phyloP scores from a whole-genome alignment of 2,113 vertebrate species.

The Ceratotherium simum region DNA sequence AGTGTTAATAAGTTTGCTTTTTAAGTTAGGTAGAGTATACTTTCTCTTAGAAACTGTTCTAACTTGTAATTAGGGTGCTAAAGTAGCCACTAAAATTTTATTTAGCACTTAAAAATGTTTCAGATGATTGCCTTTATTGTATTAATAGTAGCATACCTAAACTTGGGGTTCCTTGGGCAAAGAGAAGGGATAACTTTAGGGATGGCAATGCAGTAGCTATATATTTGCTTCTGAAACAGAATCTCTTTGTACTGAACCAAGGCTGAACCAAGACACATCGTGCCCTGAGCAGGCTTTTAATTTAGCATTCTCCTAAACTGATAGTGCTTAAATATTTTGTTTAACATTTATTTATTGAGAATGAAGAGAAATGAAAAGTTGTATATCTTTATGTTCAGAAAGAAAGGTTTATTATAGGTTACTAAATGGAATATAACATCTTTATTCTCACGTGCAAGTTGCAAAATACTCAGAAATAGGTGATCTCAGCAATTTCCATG shows the following conservation, averaged over 20 bases:
- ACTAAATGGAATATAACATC: background rate
- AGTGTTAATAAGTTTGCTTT: background rate
- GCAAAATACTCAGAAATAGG: background rate
- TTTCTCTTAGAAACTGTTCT: background rate
- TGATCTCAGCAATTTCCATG: background rate
- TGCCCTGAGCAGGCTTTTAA: background rate
- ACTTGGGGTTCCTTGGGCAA: background rate
- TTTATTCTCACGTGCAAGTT: background rate
- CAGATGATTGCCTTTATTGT: background rate
- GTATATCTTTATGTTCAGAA: background rate
- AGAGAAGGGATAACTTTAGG: background rate
- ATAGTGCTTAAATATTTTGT: background rate
- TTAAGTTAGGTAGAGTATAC: background rate
- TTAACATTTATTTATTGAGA: background rate
- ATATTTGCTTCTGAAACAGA: background rate
- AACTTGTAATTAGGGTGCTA: background rate
- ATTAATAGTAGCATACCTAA: background rate
- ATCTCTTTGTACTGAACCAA: background rate
- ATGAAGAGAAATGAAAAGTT: background rate
- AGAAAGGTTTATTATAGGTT: background rate
- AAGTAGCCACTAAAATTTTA: background rate
- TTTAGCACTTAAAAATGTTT: background rate
- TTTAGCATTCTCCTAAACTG: background rate
- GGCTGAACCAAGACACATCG: background rate
- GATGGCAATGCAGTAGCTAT: background rate